Conservation (phyloP, 1,140 invertebrate species). For the Tenebrio molitor region DNA sequence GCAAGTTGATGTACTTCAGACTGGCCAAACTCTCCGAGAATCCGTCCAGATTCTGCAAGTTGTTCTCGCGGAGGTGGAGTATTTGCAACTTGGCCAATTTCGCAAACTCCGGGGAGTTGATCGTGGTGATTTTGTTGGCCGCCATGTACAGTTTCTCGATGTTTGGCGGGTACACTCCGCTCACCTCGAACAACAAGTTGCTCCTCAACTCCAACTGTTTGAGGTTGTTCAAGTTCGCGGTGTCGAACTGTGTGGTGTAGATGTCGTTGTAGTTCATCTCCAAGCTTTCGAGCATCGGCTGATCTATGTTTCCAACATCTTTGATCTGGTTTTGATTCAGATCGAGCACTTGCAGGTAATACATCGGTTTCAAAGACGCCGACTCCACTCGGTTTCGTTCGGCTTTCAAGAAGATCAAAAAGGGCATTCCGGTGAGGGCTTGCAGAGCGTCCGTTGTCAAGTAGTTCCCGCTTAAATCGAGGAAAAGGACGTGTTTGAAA, state of each 20-base stretch:
- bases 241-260: slow-evolving; percentile 58
- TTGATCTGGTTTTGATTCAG: slow-evolving; percentile 69
- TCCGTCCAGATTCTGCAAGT: slow-evolving; percentile 68
- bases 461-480: slow-evolving; percentile 70
- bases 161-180: slow-evolving; percentile 65
- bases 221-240: slow-evolving; percentile 64
- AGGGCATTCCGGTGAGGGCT: slow-evolving; percentile 67
- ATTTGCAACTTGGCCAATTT: slow-evolving; percentile 67
- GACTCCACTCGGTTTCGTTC: slow-evolving; percentile 68
- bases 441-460: slow-evolving; percentile 67
- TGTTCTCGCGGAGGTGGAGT: slow-evolving; percentile 69
- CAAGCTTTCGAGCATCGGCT: slow-evolving; percentile 69
- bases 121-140: slow-evolving; percentile 52
- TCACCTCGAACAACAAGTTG: slow-evolving; percentile 67
- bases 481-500: slow-evolving; percentile 70
- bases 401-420: slow-evolving; percentile 68
- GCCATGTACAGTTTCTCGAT: slow-evolving; percentile 65
- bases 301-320: slow-evolving; percentile 67
- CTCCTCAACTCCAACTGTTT: slow-evolving; percentile 68
- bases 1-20: slow-evolving; percentile 70
- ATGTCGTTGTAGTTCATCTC: slow-evolving; percentile 68
- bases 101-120: slow-evolving; percentile 63
- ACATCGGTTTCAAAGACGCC: slow-evolving; percentile 67
- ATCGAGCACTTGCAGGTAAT: slow-evolving; percentile 70
- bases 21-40: slow-evolving; percentile 65